Conservation (phyloP, 2,113 vertebrate species). For the Catharus fuscescens region DNA sequence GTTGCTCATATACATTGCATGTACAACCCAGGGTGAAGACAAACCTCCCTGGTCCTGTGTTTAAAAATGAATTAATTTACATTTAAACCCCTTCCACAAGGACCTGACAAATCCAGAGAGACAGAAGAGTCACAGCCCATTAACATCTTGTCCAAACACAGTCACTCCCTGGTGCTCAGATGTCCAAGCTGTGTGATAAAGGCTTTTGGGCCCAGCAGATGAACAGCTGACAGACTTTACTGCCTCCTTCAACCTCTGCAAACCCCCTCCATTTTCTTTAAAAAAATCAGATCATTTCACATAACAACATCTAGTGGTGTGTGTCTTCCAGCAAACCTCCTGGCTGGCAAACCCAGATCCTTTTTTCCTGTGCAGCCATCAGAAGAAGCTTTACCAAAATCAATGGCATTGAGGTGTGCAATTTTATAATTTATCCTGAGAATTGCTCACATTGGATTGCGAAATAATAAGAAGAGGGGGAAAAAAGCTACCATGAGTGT, state of each 20-base stretch:
- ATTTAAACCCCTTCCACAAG: neutral
- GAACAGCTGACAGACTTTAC: neutral
- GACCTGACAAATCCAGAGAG: neutral
- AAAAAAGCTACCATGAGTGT: too few species aligned
- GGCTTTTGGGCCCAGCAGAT: neutral
- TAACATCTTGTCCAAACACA: neutral
- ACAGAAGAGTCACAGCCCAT: neutral
- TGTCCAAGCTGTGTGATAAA: neutral
- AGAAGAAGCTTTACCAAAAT: neutral
- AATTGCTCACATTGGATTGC: neutral
- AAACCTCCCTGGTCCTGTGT: neutral
- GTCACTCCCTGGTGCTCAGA: neutral
- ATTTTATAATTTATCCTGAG: neutral
- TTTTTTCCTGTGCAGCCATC: accelerated
- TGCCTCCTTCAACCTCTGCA: neutral
- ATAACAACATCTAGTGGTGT: neutral
- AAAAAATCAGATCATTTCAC: neutral
- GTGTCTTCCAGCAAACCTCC: neutral
- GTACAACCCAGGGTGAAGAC: neutral
- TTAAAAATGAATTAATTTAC: neutral
- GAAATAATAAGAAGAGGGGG: neutral
- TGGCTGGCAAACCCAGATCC: neutral
- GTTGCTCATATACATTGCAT: neutral
- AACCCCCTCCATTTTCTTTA: neutral
- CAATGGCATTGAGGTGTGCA: neutral